These are phyloP conservation scores for Climacteris rufus DNA, from an alignment of 2,113 vertebrate species.

Conservation along the genomic window DNA sequence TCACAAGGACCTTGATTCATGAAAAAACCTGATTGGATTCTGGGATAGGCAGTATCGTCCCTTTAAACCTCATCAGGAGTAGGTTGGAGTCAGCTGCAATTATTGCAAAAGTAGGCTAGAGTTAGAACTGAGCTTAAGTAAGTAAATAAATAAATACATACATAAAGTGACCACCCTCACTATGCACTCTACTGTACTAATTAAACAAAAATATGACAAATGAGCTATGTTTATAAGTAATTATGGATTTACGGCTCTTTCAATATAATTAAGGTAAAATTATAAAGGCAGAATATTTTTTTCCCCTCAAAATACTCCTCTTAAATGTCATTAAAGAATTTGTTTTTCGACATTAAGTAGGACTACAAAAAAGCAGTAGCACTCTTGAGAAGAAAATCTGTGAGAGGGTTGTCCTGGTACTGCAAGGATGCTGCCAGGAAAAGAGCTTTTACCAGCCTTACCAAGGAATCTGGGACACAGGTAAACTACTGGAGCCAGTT, in stretches of 20 bases:
- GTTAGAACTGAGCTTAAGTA: neutral
- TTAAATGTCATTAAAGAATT: neutral
- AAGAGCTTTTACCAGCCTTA: neutral
- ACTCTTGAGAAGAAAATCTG: neutral
- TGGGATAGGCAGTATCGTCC: neutral
- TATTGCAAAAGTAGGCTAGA: neutral
- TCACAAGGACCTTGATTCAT: neutral
- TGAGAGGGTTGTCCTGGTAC: neutral
- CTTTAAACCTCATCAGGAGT: neutral
- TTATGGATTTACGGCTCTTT: neutral
- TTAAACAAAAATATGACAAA: neutral
- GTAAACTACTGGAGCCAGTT: neutral
- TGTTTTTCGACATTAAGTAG: neutral
- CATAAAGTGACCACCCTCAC: too few species aligned
- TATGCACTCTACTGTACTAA: neutral
- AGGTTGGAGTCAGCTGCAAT: neutral
- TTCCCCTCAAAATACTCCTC: neutral
- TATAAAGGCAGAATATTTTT: neutral
- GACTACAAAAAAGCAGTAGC: neutral
- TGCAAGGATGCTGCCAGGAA: neutral
- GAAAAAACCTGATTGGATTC: neutral
- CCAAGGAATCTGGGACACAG: neutral
- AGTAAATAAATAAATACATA: neutral
- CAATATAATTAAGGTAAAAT: neutral
- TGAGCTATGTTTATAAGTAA: neutral